Percentiles rank a stretch among this genome's conserved stretches.
phyloP scores from a whole-genome alignment of 1,140 invertebrate genomes.

The Diachasma alloeum region DNA sequence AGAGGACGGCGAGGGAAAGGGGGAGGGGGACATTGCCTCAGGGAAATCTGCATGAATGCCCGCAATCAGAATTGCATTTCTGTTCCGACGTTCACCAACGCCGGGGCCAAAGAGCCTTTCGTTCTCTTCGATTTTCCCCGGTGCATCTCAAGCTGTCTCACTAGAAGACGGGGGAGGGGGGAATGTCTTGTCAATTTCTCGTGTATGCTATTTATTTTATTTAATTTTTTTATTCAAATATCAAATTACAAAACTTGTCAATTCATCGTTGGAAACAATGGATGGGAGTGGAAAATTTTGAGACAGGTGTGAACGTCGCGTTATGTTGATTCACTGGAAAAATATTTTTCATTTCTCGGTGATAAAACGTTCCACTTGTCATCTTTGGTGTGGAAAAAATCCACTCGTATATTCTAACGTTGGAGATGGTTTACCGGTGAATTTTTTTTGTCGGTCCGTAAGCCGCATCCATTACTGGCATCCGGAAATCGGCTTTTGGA shows the following conservation, averaged over 20 bases:
- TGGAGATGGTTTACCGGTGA: neutral
- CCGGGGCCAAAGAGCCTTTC: neutral
- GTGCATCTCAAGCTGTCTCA: neutral
- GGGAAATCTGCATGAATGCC: slow-evolving; percentile 50
- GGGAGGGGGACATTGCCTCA: slow-evolving; percentile 21
- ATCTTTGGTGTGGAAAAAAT: neutral
- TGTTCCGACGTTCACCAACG: slow-evolving; percentile 9
- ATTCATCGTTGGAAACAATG: no score
- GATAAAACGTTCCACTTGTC: neutral
- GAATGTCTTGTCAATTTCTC: neutral
- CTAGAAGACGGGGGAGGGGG: no score
- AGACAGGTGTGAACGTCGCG: no score
- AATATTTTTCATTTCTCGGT: neutral
- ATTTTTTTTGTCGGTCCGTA: neutral
- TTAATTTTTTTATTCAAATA: neutral
- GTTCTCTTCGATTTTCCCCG: neutral
- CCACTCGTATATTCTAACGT: slow-evolving; percentile 9
- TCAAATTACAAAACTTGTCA: no score
- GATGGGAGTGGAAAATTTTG: no score
- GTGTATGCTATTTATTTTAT: neutral
- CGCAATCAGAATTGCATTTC: slow-evolving; percentile 52
- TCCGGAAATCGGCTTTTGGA: neutral
- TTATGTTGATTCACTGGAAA: no score
- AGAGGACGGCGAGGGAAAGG: no score
- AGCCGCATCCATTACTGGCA: neutral